Conservation (phyloP, 2,888 invertebrate genomes). For the Chorisops tibialis region DNA sequence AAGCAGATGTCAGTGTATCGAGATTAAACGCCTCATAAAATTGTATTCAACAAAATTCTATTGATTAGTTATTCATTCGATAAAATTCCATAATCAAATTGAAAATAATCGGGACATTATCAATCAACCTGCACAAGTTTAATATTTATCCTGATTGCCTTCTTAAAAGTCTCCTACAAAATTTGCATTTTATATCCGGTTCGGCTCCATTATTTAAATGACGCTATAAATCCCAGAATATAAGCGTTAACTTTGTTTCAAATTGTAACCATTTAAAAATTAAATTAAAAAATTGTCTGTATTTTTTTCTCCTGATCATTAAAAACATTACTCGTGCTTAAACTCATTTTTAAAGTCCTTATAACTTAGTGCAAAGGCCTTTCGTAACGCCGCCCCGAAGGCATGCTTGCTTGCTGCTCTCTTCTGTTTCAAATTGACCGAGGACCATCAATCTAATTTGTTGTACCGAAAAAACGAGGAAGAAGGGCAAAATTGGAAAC, state of each 20-base stretch:
- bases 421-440: conserved; percentile 14
- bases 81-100: too few relatives aligned
- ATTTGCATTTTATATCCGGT: too few relatives aligned
- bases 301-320: conserved; percentile 3
- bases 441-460: conserved; percentile 23
- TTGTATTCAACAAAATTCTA: too few relatives aligned
- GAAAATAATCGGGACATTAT: too few relatives aligned
- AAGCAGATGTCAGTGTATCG: too few relatives aligned
- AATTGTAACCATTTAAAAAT: conserved; percentile 22
- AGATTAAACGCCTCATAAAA: too few relatives aligned
- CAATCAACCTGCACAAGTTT: too few relatives aligned
- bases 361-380: not conserved
- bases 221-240: conserved; percentile 14
- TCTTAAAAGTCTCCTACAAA: too few relatives aligned
- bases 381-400: not conserved
- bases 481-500: not conserved
- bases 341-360: conserved; percentile 22
- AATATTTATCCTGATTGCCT: too few relatives aligned
- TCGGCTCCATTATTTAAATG: conserved; percentile 23
- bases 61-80: too few relatives aligned
- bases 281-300: conserved; percentile 13
- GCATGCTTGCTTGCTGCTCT: not conserved
- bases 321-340: conserved; percentile 12
- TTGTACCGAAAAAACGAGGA: conserved; percentile 8
- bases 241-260: conserved; percentile 13